Conservation (phyloP, 2,888 invertebrate species). For the Scaptomyza tumidula region DNA sequence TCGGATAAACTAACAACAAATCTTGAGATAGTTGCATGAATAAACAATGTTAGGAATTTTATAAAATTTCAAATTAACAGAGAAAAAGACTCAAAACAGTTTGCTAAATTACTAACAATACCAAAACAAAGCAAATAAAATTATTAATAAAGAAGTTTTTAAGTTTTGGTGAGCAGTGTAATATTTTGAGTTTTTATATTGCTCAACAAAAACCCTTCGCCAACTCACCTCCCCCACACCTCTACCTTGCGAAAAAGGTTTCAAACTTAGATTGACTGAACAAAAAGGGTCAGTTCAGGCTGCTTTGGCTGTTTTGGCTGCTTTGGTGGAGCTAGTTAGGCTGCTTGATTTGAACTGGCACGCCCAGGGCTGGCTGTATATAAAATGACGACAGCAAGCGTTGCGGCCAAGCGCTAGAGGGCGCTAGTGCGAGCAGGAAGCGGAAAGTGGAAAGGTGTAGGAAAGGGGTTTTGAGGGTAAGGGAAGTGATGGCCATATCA, state of each 20-base stretch:
- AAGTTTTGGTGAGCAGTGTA: constrained; percentile 51
- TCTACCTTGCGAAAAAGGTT: constrained; percentile 46
- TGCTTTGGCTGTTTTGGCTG: constrained; percentile 2
- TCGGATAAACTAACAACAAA: neutral
- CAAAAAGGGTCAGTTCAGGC: constrained; percentile 64
- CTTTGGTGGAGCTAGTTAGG: constrained; percentile 3
- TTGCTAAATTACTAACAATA: too few relatives aligned
- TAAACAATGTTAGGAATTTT: too few relatives aligned
- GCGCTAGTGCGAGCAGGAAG: constrained; percentile 4
- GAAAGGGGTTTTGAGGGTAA: neutral
- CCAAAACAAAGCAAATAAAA: neutral
- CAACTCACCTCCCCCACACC: neutral
- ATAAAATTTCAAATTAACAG: neutral
- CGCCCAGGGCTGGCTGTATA: constrained; percentile 41
- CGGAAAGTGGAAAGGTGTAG: neutral
- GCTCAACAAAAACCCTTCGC: neutral
- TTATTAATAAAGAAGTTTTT: neutral
- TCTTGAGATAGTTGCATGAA: neutral
- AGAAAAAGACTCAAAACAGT: neutral
- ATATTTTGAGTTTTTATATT: constrained; percentile 41
- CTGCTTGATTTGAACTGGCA: constrained; percentile 48
- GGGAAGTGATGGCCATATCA: constrained; percentile 54
- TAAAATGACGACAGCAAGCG: constrained; percentile 53
- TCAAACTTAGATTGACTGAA: constrained; percentile 69
- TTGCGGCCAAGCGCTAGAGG: constrained; percentile 19